Conservation (phyloP, 2,113 vertebrate species). For the Podarcis raffonei region DNA sequence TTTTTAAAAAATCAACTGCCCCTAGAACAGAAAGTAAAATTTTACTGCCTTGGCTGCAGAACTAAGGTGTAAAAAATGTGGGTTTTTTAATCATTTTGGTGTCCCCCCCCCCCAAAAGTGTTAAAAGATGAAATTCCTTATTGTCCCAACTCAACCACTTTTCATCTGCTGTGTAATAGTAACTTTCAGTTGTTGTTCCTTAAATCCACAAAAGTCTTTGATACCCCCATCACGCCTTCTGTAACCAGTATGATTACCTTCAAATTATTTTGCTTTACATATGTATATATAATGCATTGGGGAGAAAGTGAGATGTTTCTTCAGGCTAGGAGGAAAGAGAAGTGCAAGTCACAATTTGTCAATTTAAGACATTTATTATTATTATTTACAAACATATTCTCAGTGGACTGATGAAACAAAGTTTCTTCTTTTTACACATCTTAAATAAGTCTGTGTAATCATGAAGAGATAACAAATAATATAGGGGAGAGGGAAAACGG, state of each 20-base stretch:
- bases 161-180: not conserved
- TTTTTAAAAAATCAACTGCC: not conserved
- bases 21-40: not conserved
- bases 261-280: slow-evolving; percentile 12
- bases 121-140: not conserved
- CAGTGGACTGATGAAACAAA: not conserved
- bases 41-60: not conserved
- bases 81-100: not conserved
- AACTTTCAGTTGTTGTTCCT: not conserved
- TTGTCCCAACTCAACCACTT: not conserved
- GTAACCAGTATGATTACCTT: not conserved
- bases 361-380: not conserved
- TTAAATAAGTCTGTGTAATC: not conserved
- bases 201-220: slow-evolving; percentile 23
- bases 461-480: not conserved
- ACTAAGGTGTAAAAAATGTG: not conserved
- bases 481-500: not conserved
- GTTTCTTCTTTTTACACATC: slow-evolving; percentile 7
- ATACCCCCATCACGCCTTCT: not conserved
- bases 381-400: not conserved
- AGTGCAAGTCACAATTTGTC: not conserved
- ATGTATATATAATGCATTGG: slow-evolving; percentile 23
- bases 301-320: slow-evolving; percentile 22
- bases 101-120: no score
- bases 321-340: not conserved